Evolutionary conservation across 2,888 invertebrate genomes (phyloP).

Genomic region (Physocephala rufipes): DNA sequence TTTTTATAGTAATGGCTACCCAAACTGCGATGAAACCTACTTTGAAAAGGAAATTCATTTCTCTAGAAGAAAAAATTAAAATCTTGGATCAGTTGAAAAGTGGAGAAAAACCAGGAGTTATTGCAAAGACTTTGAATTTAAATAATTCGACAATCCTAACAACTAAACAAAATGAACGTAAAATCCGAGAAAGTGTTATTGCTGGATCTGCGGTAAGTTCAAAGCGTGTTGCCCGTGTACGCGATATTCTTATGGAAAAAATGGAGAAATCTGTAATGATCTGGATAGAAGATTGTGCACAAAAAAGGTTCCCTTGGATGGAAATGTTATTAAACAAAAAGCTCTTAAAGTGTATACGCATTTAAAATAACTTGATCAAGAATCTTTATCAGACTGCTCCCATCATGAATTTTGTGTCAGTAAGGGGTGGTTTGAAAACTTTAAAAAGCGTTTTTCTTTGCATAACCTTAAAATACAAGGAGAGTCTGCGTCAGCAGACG

Average conservation of each 20-base stretch:
- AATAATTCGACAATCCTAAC: neutral
- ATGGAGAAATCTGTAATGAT: conserved; percentile 8
- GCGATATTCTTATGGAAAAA: neutral
- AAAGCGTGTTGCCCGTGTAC: neutral
- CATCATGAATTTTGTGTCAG: too few relatives aligned
- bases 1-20: too few relatives aligned
- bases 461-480: too few relatives aligned
- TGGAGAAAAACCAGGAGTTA: neutral
- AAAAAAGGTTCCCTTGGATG: conserved; percentile 21
- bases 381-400: too few relatives aligned
- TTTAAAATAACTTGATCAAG: neutral
- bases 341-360: conserved; percentile 18
- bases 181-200: neutral
- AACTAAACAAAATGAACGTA: conserved; percentile 8
- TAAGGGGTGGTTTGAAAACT: too few relatives aligned
- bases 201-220: neutral
- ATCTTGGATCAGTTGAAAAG: neutral
- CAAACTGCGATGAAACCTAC: too few relatives aligned
- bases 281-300: conserved; percentile 27
- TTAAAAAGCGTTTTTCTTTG: too few relatives aligned
- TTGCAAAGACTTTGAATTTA: neutral
- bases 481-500: too few relatives aligned
- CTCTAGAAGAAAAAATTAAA: neutral
- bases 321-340: conserved; percentile 30
- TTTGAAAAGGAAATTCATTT: conserved; percentile 3